These are phyloP conservation scores for Ispidina picta DNA, from an alignment of 2,797 vertebrate genomes.

Conservation along the genomic window DNA sequence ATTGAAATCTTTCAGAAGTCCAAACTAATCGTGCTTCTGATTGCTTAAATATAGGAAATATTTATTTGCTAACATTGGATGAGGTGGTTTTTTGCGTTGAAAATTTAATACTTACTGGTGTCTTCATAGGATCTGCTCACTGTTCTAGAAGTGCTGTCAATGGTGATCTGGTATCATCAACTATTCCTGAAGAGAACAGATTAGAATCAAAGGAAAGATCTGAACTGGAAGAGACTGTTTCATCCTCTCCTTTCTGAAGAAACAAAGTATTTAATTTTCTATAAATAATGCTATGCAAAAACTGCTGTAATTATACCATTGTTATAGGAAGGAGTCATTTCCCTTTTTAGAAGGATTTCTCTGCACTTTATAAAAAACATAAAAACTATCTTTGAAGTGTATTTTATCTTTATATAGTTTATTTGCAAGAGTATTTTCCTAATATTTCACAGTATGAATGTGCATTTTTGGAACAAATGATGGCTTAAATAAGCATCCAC, in stretches of 20 bases:
- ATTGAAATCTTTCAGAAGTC: not conserved
- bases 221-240: slow-evolving; percentile 82
- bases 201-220: slow-evolving; percentile 77
- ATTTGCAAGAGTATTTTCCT: slow-evolving; percentile 85
- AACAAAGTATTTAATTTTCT: slow-evolving; percentile 71
- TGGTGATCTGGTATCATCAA: slow-evolving; percentile 82
- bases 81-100: not conserved
- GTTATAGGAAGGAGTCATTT: slow-evolving; percentile 79
- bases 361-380: slow-evolving; percentile 89
- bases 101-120: slow-evolving; percentile 34
- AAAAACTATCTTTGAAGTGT: slow-evolving; percentile 82
- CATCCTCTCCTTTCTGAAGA: slow-evolving; percentile 85
- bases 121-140: slow-evolving; percentile 78
- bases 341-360: slow-evolving; percentile 82
- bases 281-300: slow-evolving; percentile 85
- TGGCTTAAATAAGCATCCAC: slow-evolving; percentile 74
- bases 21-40: not conserved
- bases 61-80: not conserved
- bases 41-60: not conserved
- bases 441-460: slow-evolving; percentile 81
- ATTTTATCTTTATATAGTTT: slow-evolving; percentile 87
- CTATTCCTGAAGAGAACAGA: slow-evolving; percentile 87
- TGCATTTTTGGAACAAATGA: slow-evolving; percentile 73
- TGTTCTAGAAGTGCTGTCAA: slow-evolving; percentile 82
- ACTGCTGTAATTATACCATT: slow-evolving; percentile 80